Evolutionary conservation across 2,888 invertebrate species (phyloP).

Genomic region (Candidula unifasciata): DNA sequence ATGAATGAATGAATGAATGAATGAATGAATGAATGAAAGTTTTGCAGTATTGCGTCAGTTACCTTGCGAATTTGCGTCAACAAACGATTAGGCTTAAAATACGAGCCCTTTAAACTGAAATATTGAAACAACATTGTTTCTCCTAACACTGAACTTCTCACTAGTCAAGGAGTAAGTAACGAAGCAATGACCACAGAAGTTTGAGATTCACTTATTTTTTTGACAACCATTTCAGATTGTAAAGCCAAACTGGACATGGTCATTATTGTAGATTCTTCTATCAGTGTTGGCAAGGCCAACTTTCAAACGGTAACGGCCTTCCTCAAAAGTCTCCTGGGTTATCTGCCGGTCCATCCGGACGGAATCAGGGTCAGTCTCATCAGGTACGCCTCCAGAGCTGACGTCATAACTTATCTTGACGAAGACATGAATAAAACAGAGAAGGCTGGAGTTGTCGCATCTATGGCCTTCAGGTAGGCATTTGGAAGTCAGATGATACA

Average conservation of each 20-base stretch:
- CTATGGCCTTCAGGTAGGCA: conserved; percentile 15
- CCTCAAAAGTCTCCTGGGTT: neutral
- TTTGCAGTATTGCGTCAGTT: too few species aligned
- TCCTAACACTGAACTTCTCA: too few species aligned
- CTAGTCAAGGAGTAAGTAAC: too few species aligned
- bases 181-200: too few species aligned
- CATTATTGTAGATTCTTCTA: conserved; percentile 21
- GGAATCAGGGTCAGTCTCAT: conserved; percentile 6
- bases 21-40: conserved; percentile 6
- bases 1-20: conserved; percentile 18
- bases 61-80: too few species aligned
- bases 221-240: neutral
- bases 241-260: conserved; percentile 24
- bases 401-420: conserved; percentile 23
- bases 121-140: too few species aligned
- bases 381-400: neutral
- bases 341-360: conserved; percentile 2
- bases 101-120: too few species aligned
- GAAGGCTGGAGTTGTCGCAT: neutral
- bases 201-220: too few species aligned
- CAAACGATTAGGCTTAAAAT: too few species aligned
- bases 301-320: neutral
- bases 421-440: neutral
- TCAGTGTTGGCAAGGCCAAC: conserved; percentile 15
- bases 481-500: neutral